Base-by-base conservation (phyloP, 2,888 invertebrate species). In the Megaustenia siamemsis region DNA sequence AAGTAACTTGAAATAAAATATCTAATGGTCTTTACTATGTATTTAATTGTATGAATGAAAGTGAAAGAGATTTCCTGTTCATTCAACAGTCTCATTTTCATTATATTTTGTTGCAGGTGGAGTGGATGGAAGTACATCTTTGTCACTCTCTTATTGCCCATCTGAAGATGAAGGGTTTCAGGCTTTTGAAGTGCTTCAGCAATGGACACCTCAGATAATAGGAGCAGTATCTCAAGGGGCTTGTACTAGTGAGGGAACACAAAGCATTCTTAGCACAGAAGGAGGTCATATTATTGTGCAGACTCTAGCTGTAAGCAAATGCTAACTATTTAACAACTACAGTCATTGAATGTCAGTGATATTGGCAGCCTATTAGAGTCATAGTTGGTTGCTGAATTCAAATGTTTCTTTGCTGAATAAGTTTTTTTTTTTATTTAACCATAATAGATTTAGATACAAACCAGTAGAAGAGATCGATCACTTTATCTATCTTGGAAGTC, bases 241-340 rank as follows among this genome's bases (percentile, higher is more conserved):
- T 10, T 32, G 84, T 4, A 69, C 75, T 18, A 68, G 68, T 71
- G 80, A 84, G 4, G 73, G 69, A 28, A 88, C 88, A 56, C 89
- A 90, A 75, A 89, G 90, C 66, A 87, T 91, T 49, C 84, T 89
- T 69, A 88, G 89, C 28, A 84, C 91, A 85, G 88, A 89, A 0
- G 89, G 92, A n/a, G 92, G 92, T 79, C 93, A 93, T 86, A 93
- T 94, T 82, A 93, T 94, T 75, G 93, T 91, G 4, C 92, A 92
- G 79, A 89, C 92, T 3, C 80, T 92, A 56, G 92, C 91, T 6
- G 88, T 92, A 63, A 71, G 84, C 40, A 84, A 86, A 73, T 15
- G 15, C n/a, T n/a, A n/a, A n/a, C n/a, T n/a, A n/a, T n/a, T n/a
- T n/a, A n/a, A n/a, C n/a, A n/a, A n/a, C n/a, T n/a, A n/a, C n/a